Conservation (phyloP, 2,888 invertebrate species). For the Cantharis rufa region DNA sequence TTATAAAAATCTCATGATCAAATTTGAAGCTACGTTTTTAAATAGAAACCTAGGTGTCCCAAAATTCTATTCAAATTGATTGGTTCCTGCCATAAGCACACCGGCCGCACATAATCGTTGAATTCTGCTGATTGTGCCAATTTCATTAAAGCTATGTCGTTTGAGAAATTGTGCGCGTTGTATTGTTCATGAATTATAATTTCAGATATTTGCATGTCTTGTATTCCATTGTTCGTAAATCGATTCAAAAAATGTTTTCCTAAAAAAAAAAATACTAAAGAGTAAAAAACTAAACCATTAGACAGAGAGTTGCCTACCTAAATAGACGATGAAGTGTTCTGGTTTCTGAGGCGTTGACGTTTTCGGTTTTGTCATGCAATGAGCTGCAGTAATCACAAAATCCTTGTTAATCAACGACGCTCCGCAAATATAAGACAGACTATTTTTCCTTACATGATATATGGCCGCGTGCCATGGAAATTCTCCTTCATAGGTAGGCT, state of each 20-base stretch:
- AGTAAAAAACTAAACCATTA: no score
- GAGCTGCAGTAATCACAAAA: constrained; percentile 67
- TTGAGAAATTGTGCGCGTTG: constrained; percentile 42
- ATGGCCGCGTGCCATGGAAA: constrained; percentile 72
- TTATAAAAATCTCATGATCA: background rate
- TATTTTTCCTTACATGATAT: constrained; percentile 54
- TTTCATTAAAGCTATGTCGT: constrained; percentile 49
- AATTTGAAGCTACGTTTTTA: background rate
- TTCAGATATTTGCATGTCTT: constrained; percentile 46
- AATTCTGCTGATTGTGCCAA: constrained; percentile 41
- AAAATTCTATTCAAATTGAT: constrained; percentile 38
- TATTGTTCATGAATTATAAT: constrained; percentile 48
- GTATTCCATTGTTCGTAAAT: constrained; percentile 51
- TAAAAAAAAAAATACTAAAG: no score
- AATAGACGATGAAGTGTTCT: constrained; percentile 47
- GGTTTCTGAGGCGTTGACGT: constrained; percentile 45
- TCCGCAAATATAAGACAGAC: constrained; percentile 65
- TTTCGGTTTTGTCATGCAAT: constrained; percentile 61
- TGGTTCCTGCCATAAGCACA: constrained; percentile 47
- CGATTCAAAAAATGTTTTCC: constrained; percentile 51
- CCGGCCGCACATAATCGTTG: constrained; percentile 49
- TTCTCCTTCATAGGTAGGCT: constrained; percentile 63
- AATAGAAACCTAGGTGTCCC: constrained; percentile 37
- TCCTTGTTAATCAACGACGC: constrained; percentile 63
- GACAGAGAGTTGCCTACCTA: constrained; percentile 34